Evolutionary conservation across 2,888 invertebrate genomes (phyloP).

Genomic region (Petrolisthes manimaculis): DNA sequence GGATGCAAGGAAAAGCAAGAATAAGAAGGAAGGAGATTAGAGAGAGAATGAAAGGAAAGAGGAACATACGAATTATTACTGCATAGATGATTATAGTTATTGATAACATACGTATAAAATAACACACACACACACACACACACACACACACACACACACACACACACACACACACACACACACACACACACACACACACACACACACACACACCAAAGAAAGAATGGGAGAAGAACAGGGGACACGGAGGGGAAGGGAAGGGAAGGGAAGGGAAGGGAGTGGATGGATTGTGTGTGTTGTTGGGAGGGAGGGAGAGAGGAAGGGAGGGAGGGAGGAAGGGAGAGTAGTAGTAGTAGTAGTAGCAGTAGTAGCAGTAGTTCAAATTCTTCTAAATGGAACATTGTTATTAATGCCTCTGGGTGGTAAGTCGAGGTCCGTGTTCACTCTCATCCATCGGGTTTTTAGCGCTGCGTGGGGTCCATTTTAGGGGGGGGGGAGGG

Average conservation of each 20-base stretch:
- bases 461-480: background rate
- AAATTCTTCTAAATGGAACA: background rate
- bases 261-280: background rate
- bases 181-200: too few species aligned
- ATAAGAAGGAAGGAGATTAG: background rate
- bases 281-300: background rate
- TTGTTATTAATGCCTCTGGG: conserved; percentile 12
- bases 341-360: background rate
- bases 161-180: too few species aligned
- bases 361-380: background rate
- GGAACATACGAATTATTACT: too few species aligned
- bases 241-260: too few species aligned
- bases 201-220: too few species aligned
- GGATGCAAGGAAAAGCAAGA: background rate
- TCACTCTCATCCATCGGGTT: background rate
- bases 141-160: too few species aligned
- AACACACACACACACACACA: too few species aligned
- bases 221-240: background rate
- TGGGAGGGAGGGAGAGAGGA: background rate
- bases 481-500: background rate
- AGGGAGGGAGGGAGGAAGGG: background rate
- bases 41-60: background rate
- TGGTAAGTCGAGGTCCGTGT: background rate
- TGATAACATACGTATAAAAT: too few species aligned
- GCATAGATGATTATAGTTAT: too few species aligned